A percentile compares a stretch with the other conserved stretches of the same genome.
These are phyloP conservation scores for Sebastes minor DNA, from an alignment of 2,797 vertebrate species.

Conservation along the genomic window DNA sequence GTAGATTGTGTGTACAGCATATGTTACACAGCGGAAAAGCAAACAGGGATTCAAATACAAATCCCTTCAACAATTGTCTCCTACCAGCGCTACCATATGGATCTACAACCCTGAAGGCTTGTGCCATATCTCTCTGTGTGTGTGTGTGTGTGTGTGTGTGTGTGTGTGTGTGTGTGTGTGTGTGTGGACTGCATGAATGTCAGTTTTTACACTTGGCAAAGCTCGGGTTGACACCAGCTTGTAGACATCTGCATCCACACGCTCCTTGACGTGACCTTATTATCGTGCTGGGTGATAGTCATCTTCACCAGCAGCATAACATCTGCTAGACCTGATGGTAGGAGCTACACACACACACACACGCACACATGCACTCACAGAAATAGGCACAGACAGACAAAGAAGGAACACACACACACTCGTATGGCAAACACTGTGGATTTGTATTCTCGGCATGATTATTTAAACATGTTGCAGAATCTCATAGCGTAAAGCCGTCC, in stretches of 20 bases:
- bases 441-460: constrained; percentile 1
- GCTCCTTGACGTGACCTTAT: constrained; percentile 63
- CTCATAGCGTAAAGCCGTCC: not conserved
- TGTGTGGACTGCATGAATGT: constrained; percentile 3
- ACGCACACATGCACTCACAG: not conserved
- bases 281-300: constrained; percentile 55
- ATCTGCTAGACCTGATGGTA: constrained; percentile 55
- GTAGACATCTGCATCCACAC: constrained; percentile 46
- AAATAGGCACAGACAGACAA: not conserved
- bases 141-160: not conserved
- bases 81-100: constrained; percentile 27
- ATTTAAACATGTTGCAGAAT: constrained; percentile 9
- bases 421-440: not conserved
- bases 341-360: not conserved
- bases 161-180: not conserved
- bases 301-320: constrained; percentile 63
- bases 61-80: constrained; percentile 17
- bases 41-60: constrained; percentile 3
- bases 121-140: not conserved
- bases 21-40: constrained; percentile 15
- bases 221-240: constrained; percentile 27
- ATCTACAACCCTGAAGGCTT: constrained; percentile 17
- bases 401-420: not conserved
- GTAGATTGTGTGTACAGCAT: constrained; percentile 5
- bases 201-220: constrained; percentile 37